Base-by-base conservation (phyloP, 2,888 invertebrate species). In the Epirrhoe alternata region DNA sequence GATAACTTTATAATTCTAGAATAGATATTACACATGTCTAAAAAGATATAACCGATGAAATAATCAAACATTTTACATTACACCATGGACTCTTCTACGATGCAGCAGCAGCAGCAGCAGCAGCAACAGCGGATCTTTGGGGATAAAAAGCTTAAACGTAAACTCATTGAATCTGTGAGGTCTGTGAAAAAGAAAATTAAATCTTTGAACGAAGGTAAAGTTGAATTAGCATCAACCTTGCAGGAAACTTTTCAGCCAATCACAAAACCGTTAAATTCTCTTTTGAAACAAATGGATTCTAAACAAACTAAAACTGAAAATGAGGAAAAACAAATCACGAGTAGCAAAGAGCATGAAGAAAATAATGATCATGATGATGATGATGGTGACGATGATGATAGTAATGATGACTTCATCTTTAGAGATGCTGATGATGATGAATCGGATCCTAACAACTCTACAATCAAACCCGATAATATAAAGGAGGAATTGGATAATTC, bases 1-100 rank as follows among this genome's bases (percentile, higher is more conserved):
- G 64, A 71, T 38, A 55, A 24, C 2, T 71, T 71, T 57, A 57
- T 69, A 33, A 10, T 68, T 73, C 30, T 30, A 51, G 33, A 33
- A 33, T 33, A 33, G 33, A 33, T 33, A 4, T 4, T 33, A 33
- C 33, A 33, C 33, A 33, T 33, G 33, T 33, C 33, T 33, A 33
- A 33, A 24, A 33, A 33, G 6, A 33, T 33, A 33, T 33, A 33
- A 33, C 33, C 7, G 33, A 7, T 33, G 33, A 33, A 33, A 33
- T 7, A 33, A 33, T 33, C 7, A 33, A 33, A 33, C 33, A 33
- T 33, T 33, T 33, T 7, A 33, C 33, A 33, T 33, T 33, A 33
- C 33, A 33, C 7, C 33, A 33, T 33, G 33, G 33, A 33, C 33
- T 33, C 33, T 33, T 33, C 33, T 33, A 33, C 33, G 33, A 33